phyloP scores from a whole-genome alignment of 2,888 invertebrate species.

The Tachystola acroxantha region DNA sequence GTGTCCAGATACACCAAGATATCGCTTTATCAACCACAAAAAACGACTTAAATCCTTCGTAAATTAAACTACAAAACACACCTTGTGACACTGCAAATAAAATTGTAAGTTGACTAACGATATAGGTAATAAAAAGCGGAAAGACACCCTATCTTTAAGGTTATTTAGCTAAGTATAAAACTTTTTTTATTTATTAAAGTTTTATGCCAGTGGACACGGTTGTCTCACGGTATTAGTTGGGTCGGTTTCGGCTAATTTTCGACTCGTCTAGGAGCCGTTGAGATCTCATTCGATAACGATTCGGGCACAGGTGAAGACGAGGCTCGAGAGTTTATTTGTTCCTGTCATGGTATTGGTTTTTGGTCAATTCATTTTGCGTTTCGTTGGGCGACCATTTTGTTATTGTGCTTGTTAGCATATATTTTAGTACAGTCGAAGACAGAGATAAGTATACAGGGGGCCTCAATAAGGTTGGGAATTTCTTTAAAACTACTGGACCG shows the following conservation, averaged over 20 bases:
- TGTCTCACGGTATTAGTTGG: constrained; percentile 64
- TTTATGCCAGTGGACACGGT: constrained; percentile 69
- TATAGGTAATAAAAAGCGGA: constrained; percentile 37
- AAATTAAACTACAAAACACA: constrained; percentile 7
- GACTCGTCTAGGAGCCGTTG: constrained; percentile 42
- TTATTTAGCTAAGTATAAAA: constrained; percentile 65
- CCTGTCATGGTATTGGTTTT: constrained; percentile 38
- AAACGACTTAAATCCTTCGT: constrained; percentile 25
- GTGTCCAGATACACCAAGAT: constrained; percentile 62
- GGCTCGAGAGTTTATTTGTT: constrained; percentile 32
- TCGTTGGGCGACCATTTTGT: too few species aligned
- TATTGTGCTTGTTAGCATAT: too few species aligned
- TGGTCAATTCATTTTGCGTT: constrained; percentile 6
- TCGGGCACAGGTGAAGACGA: constrained; percentile 15
- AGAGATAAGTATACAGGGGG: too few species aligned
- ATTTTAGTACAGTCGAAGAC: too few species aligned
- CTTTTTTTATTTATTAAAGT: constrained; percentile 55
- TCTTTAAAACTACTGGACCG: too few species aligned
- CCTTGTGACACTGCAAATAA: background rate
- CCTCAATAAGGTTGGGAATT: too few species aligned
- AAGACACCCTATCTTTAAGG: constrained; percentile 60
- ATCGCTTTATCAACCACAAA: constrained; percentile 37
- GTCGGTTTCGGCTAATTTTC: constrained; percentile 40
- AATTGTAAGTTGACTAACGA: constrained; percentile 7
- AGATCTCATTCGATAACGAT: constrained; percentile 49